These are phyloP conservation scores for Drosophila arizonae DNA, from an alignment of 1,140 invertebrate genomes.

Conservation along the genomic window DNA sequence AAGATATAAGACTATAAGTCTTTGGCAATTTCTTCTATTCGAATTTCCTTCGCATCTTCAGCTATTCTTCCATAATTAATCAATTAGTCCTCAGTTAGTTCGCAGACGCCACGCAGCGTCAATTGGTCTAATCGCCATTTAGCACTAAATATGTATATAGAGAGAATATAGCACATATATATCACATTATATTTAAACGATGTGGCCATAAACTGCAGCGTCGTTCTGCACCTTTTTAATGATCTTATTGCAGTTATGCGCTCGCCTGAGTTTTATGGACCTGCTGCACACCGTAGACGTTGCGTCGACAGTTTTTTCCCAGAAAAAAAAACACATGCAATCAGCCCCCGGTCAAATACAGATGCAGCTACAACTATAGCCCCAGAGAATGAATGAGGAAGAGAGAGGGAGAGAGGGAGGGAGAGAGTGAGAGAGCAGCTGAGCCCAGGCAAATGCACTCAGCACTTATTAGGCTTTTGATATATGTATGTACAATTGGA, in stretches of 20 bases:
- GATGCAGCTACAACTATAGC: conserved; percentile 30
- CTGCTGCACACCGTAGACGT: conserved; percentile 67
- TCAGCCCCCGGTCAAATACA: conserved; percentile 50
- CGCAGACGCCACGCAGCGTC: neutral
- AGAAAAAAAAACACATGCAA: conserved; percentile 71
- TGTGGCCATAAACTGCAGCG: conserved; percentile 59
- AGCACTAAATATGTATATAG: conserved; percentile 3
- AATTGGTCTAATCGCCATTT: conserved; percentile 4
- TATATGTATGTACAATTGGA: conserved; percentile 39
- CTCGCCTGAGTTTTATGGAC: conserved; percentile 70
- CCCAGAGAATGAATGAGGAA: neutral
- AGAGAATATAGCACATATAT: conserved; percentile 12
- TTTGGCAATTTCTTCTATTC: too few relatives aligned
- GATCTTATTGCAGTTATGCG: conserved; percentile 72
- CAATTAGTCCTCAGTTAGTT: too few relatives aligned
- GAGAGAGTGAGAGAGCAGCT: neutral
- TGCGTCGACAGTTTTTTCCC: conserved; percentile 78
- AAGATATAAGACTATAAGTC: too few relatives aligned
- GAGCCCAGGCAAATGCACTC: conserved; percentile 36
- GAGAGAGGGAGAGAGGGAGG: neutral
- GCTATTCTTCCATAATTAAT: neutral
- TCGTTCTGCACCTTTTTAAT: conserved; percentile 73
- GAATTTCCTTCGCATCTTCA: too few relatives aligned
- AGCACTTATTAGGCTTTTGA: conserved; percentile 75
- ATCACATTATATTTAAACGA: conserved; percentile 41